These are phyloP conservation scores for Sinocyclocheilus grahami DNA, from an alignment of 2,113 vertebrate species.

Conservation along the genomic window DNA sequence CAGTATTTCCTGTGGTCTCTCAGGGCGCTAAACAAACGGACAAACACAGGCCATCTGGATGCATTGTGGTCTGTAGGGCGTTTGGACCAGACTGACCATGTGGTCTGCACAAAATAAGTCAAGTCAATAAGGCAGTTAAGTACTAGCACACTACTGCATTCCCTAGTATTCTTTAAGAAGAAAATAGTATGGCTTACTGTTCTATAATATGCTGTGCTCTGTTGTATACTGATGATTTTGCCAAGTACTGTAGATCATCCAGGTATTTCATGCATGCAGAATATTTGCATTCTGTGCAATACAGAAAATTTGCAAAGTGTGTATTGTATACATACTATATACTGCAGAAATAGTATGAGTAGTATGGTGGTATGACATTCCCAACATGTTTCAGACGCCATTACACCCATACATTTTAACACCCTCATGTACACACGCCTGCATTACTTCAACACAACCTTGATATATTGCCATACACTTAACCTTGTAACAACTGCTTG, in stretches of 20 bases:
- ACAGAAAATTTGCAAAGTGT: not conserved
- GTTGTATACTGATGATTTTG: not conserved
- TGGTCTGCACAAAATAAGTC: not conserved
- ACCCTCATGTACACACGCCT: slow-evolving; percentile 8
- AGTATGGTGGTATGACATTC: not conserved
- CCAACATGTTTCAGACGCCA: not conserved
- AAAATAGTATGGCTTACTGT: not conserved
- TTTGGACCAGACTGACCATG: slow-evolving; percentile 27
- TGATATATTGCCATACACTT: not conserved
- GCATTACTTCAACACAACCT: slow-evolving; percentile 10
- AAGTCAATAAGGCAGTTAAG: not conserved
- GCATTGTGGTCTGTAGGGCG: slow-evolving; percentile 33
- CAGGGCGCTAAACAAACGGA: slow-evolving; percentile 49
- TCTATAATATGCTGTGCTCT: not conserved
- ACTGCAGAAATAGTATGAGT: too few species aligned
- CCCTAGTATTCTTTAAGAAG: not conserved
- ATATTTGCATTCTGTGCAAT: not conserved
- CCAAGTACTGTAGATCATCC: not conserved
- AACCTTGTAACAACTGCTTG: slow-evolving; percentile 12
- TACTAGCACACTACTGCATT: not conserved
- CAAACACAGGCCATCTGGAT: slow-evolving; percentile 57
- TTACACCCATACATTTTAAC: slow-evolving; percentile 32
- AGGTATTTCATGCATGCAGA: not conserved
- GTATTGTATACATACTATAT: not conserved
- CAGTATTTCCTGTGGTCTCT: slow-evolving; percentile 51